Evolutionary conservation across 2,113 vertebrate genomes (phyloP), one percentile per base, ranked within the genome.

Genomic region (Malurus alboscapulatus): DNA sequence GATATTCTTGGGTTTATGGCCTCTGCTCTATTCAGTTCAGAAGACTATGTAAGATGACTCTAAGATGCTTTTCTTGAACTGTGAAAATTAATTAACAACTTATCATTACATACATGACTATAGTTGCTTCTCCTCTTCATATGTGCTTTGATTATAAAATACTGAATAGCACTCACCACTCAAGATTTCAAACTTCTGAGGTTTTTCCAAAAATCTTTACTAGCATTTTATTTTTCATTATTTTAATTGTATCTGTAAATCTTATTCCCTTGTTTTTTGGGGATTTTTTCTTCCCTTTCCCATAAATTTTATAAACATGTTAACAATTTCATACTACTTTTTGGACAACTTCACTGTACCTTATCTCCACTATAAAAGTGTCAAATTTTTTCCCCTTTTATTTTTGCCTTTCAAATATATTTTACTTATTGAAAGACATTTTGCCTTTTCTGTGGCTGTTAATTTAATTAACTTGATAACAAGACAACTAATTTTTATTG

Each of bases 351-450:
- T 78, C 32, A 44, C 12, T 57, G 4, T 61, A 78, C 11, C 12
- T 86, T 61, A 26, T 42, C 15, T 57, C 20, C 8, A 29, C 5
- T 38, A 13, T 5, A 38, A 68, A 66, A 75, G 4, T 4, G 1
- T 27, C 7, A 38, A 8, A 21, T 63, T 9, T 1, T 1, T 61
- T 86, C 0, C 0, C 45, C 25, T 16, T 68, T 88, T 63, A 29
- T 44, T 84, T 88, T 58, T 73, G 58, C 4, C 9, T 74, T 65
- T 65, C 17, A 78, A 38, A 27, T 45, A n/a, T 14, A 51, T 36
- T 55, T 42, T 59, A 30, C 4, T 30, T 48, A 12, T 25, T 57
- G 15, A 66, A 86, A 91, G 6, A 30, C 2, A 48, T 84, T 63
- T 24, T 45, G 8, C 30, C 6, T 36, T 55, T 53, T 62, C 7